Base-by-base conservation (phyloP, 2,113 vertebrate species). In the Speoplatyrhinus poulsoni region DNA sequence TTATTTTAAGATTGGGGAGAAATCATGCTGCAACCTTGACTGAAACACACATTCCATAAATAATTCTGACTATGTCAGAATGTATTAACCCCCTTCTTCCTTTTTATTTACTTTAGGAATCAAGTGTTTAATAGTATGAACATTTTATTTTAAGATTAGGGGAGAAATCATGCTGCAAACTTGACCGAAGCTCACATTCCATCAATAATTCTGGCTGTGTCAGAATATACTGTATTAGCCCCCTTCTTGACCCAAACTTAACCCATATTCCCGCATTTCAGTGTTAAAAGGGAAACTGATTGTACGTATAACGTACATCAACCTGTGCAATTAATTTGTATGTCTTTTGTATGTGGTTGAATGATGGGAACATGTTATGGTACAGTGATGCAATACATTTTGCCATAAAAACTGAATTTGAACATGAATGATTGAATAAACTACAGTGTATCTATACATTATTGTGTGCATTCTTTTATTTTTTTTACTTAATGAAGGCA, bases 251-350 rank as follows among this genome's bases (percentile, higher is more conserved):
- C 19, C 5, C 7, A 6, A 41, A 5, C 36, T 41, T 84, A 81
- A 78, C 81, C 71, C 76, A 82, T 82, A 81, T 74, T 60, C 81
- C 81, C 79, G 80, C 78, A 83, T 85, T 84, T 89, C 90, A 92
- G 90, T 92, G 91, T 93, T 93, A 92, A 91, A 93, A 93, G 92
- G 92, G 92, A 92, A 91, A 84, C 68, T 6, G 79, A 79, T 63
- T 90, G 91, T 90, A 70, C 88, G 83, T 92, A 77, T 82, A 75
- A 89, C 74, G 92, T 91, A 78, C 91, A 90, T 88, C 85, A 89
- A 89, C 80, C 84, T 88, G 92, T 93, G 92, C 92, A 93, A 92
- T 93, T 89, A 85, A 79, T 88, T 87, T 90, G 85, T 86, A 81
- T 88, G 71, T 89, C 86, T 86, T 89, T 77, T 85, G 55, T 61